Evolutionary conservation across 2,888 invertebrate species (phyloP).

Genomic region (Falcaria lacertinaria): DNA sequence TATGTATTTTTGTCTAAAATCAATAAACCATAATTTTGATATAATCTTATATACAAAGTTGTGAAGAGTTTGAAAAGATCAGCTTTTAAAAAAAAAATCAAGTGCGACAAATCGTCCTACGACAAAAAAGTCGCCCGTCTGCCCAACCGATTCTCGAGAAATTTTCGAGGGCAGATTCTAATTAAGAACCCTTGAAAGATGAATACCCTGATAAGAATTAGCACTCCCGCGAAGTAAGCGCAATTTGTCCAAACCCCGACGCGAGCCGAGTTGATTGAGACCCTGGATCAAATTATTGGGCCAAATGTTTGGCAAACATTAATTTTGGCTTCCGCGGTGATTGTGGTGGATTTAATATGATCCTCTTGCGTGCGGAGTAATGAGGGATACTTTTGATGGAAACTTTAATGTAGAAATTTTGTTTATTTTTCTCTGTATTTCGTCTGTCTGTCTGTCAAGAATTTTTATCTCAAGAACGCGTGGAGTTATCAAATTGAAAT

Average conservation of each 20-base stretch:
- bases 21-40: too few species aligned
- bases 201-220: conserved; percentile 61
- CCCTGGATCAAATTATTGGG: conserved; percentile 9
- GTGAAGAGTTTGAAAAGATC: too few species aligned
- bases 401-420: neutral
- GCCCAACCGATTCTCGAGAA: conserved; percentile 15
- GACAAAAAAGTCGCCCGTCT: conserved; percentile 22
- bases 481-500: too few species aligned
- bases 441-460: too few species aligned
- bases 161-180: conserved; percentile 51
- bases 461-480: too few species aligned
- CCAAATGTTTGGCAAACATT: conserved; percentile 8
- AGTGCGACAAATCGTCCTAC: conserved; percentile 7
- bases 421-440: neutral
- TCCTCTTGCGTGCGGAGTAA: neutral
- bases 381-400: neutral
- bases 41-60: too few species aligned
- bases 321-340: conserved; percentile 5
- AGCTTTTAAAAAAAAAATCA: too few species aligned
- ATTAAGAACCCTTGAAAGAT: conserved; percentile 67
- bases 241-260: conserved; percentile 25
- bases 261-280: conserved; percentile 5
- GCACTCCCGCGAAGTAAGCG: conserved; percentile 30
- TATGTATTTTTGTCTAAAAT: too few species aligned
- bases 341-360: conserved; percentile 1